phyloP scores from a whole-genome alignment of 2,888 invertebrate species.

The Augiades crinisus region DNA sequence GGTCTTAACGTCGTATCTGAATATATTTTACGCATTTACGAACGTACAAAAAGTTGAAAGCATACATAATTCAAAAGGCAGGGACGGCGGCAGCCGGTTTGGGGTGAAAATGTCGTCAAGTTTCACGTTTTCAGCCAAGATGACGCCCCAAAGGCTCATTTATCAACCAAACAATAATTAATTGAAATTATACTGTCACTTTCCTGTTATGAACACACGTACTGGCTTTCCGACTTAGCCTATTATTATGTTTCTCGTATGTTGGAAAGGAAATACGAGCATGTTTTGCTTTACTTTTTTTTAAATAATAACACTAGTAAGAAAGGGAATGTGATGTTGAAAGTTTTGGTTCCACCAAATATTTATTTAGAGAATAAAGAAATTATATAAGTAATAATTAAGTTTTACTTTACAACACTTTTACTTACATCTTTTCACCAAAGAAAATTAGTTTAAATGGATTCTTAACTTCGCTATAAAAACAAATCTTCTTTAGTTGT shows the following conservation, averaged over 20 bases:
- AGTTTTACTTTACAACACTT: too few relatives aligned
- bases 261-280: too few relatives aligned
- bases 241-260: slow-evolving; percentile 8
- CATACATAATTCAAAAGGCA: slow-evolving; percentile 66
- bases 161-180: slow-evolving; percentile 68
- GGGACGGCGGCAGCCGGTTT: slow-evolving; percentile 45
- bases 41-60: slow-evolving; percentile 57
- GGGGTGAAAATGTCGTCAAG: slow-evolving; percentile 57
- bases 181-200: slow-evolving; percentile 65
- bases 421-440: too few relatives aligned
- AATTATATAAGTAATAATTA: too few relatives aligned
- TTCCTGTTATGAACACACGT: slow-evolving; percentile 41
- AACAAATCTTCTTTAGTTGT: too few relatives aligned
- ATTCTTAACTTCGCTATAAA: too few relatives aligned
- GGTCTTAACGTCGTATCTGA: slow-evolving; percentile 40
- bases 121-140: slow-evolving; percentile 60
- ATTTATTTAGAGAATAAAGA: too few relatives aligned
- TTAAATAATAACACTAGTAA: too few relatives aligned
- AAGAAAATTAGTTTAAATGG: too few relatives aligned
- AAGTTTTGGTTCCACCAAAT: too few relatives aligned
- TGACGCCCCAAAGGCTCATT: slow-evolving; percentile 62
- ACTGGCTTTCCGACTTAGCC: not conserved
- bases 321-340: too few relatives aligned
- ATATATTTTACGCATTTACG: slow-evolving; percentile 42
- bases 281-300: too few relatives aligned